Evolutionary conservation across 2,113 vertebrate species (phyloP).

Genomic region (Apus apus): DNA sequence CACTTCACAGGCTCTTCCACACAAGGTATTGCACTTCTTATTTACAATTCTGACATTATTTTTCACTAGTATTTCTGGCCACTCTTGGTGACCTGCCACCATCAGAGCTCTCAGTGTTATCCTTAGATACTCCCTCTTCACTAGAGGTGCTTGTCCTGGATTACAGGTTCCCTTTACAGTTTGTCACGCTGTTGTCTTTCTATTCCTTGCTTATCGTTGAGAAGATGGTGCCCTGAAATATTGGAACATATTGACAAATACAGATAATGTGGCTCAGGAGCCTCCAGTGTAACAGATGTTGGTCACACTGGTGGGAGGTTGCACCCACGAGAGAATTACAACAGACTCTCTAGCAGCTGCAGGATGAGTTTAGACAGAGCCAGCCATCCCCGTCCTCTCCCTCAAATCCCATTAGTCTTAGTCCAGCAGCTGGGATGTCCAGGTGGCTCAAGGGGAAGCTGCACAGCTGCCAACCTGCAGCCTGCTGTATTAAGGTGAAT

Average conservation of each 20-base stretch:
- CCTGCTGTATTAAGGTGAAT: background rate
- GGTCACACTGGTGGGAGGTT: background rate
- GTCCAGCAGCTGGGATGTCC: background rate
- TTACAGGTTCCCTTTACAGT: background rate
- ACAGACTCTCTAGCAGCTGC: slow-evolving; percentile 6
- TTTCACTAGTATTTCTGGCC: background rate
- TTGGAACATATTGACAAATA: background rate
- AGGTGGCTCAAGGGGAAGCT: background rate
- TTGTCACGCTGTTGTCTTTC: background rate
- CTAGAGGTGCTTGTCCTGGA: background rate
- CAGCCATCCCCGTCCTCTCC: background rate
- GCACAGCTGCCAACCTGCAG: background rate
- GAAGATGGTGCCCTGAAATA: background rate
- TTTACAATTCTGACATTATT: background rate
- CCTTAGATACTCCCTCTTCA: background rate
- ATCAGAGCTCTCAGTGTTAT: background rate
- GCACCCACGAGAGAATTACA: background rate
- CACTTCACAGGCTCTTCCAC: slow-evolving; percentile 84
- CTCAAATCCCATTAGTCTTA: background rate
- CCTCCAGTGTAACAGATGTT: background rate
- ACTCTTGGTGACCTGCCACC: background rate
- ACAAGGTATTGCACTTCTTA: slow-evolving; percentile 77
- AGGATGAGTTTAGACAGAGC: background rate
- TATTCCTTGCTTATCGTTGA: background rate
- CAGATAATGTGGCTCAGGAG: background rate